Conservation (phyloP, 2,797 vertebrate genomes). For the Malurus leucopterus region DNA sequence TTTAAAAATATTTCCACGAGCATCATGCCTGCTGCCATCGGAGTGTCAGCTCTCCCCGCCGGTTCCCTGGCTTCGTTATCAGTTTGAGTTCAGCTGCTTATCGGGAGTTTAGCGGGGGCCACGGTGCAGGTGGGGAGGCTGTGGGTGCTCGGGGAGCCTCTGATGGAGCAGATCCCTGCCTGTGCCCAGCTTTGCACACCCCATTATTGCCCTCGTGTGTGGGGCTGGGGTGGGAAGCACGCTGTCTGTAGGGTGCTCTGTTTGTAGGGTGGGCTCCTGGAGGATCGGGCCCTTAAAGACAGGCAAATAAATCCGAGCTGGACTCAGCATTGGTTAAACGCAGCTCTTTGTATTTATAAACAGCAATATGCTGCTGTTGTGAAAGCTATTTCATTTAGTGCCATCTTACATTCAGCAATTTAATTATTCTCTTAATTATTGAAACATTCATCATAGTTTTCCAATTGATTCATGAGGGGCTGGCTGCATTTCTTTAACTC, state of each 20-base stretch:
- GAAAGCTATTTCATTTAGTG: constrained; percentile 58
- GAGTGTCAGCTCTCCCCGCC: neutral
- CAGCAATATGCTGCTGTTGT: constrained; percentile 4
- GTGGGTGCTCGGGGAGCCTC: neutral
- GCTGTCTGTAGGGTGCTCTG: rapidly evolving
- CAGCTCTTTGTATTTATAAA: constrained; percentile 58
- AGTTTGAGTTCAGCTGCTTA: neutral
- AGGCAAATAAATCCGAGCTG: neutral
- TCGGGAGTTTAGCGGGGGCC: neutral
- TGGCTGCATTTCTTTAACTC: constrained; percentile 58
- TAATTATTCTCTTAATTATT: constrained; percentile 71
- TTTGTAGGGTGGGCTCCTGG: neutral
- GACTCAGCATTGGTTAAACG: constrained; percentile 12
- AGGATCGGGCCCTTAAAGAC: neutral
- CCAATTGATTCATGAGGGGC: constrained; percentile 56
- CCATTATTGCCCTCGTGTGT: rapidly evolving
- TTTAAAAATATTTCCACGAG: constrained; percentile 17
- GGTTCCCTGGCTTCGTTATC: neutral
- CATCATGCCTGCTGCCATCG: neutral
- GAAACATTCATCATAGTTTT: constrained; percentile 68
- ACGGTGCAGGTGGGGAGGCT: neutral
- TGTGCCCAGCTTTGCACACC: neutral
- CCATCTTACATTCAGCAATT: constrained; percentile 47
- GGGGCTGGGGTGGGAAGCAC: neutral
- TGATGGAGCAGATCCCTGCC: neutral